Evolutionary conservation across 2,113 vertebrate species (phyloP).

Genomic region (Rhombomys opimus): DNA sequence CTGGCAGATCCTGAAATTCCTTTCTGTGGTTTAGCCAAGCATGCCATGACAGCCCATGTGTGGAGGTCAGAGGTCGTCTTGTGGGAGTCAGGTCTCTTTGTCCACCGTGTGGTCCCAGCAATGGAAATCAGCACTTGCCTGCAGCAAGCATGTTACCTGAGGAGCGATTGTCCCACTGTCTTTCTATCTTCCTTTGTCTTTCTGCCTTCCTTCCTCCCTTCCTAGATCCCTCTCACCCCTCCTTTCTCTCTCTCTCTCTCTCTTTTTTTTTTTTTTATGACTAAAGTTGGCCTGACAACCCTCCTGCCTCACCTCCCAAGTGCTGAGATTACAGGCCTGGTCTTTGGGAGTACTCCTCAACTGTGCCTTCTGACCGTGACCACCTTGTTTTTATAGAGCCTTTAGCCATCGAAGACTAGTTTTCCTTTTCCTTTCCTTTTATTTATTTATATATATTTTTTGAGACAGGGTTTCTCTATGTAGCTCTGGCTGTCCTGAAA

Average conservation of each 20-base stretch:
- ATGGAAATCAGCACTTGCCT: neutral
- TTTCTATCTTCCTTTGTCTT: no score
- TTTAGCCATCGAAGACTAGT: neutral
- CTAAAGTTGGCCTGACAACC: neutral
- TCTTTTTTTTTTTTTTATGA: no score
- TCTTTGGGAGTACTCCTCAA: neutral
- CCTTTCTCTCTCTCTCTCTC: neutral
- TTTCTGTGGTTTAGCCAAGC: neutral
- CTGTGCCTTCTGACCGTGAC: neutral
- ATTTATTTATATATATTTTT: neutral
- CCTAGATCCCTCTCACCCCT: neutral
- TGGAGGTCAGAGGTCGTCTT: neutral
- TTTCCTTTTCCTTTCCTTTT: neutral
- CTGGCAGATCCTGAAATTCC: neutral
- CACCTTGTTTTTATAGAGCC: neutral
- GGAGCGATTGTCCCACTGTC: neutral
- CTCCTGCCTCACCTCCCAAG: neutral
- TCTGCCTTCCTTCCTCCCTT: neutral
- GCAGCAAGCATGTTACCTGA: neutral
- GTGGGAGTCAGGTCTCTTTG: neutral
- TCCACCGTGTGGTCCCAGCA: neutral
- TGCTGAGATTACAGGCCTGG: neutral
- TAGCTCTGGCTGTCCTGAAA: neutral
- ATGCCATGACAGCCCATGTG: neutral
- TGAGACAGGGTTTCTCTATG: neutral